Conservation (phyloP, 2,888 invertebrate species). For the Leptopilina syphax region DNA sequence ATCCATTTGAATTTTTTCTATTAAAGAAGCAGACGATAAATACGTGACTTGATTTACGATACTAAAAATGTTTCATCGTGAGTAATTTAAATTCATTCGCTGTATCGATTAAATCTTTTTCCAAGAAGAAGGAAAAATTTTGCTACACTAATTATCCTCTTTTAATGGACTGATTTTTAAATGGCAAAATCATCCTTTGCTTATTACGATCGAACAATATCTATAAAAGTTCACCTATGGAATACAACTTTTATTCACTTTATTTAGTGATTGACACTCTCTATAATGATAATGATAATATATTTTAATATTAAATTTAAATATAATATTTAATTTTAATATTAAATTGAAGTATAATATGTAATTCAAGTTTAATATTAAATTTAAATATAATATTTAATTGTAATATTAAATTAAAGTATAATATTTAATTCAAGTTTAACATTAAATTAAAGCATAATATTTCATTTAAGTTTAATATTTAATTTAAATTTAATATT, state of each 20-base stretch:
- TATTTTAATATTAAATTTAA: too few relatives aligned
- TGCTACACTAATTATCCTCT: slow-evolving; percentile 24
- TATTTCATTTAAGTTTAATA: too few relatives aligned
- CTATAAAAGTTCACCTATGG: not conserved
- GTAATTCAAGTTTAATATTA: too few relatives aligned
- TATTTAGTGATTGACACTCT: not conserved
- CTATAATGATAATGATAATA: not conserved
- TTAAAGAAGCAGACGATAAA: slow-evolving; percentile 4
- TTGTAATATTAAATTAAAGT: too few relatives aligned
- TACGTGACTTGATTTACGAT: slow-evolving; percentile 15
- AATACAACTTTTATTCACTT: not conserved
- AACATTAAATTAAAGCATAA: too few relatives aligned
- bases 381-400: too few relatives aligned
- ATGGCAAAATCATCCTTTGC: not conserved
- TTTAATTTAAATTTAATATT: too few relatives aligned
- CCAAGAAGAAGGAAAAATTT: not conserved
- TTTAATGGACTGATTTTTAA: slow-evolving; percentile 16
- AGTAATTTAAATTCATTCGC: slow-evolving; percentile 13
- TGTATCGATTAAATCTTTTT: slow-evolving; percentile 16
- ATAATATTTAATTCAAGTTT: too few relatives aligned
- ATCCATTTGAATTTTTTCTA: slow-evolving; percentile 4
- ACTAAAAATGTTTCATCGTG: slow-evolving; percentile 20
- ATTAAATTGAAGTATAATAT: too few relatives aligned
- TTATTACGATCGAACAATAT: not conserved
- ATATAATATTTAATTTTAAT: too few relatives aligned